Conservation (phyloP, 30 jellyfish, hydroid and myxozoan genomes). For the Pseudorhiza aurosa region DNA sequence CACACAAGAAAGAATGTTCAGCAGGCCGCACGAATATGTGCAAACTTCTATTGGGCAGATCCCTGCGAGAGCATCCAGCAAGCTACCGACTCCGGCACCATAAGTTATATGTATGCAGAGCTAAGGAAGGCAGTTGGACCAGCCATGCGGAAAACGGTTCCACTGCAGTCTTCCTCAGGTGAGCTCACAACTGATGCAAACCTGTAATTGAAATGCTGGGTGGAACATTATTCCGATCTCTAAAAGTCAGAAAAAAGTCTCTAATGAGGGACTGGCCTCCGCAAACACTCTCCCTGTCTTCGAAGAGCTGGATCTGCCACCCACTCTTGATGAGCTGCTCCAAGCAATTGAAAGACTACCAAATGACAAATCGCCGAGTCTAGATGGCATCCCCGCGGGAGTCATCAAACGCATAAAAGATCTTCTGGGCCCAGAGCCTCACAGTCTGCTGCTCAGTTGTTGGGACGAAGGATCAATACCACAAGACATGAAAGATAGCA, state of each 20-base stretch:
- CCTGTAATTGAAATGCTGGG: not conserved
- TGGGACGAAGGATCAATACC: conserved; percentile 10
- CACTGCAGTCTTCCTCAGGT: not conserved
- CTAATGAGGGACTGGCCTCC: not conserved
- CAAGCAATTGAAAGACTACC: not conserved
- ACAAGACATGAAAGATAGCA: conserved; percentile 42
- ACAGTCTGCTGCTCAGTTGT: not conserved
- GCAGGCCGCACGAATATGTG: conserved; percentile 2
- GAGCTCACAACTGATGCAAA: not conserved
- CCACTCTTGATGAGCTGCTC: not conserved
- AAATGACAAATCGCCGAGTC: conserved; percentile 24
- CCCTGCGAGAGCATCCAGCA: too few species aligned
- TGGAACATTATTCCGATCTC: not conserved
- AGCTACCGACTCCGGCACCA: too few species aligned
- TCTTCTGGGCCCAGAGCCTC: not conserved
- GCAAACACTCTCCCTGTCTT: not conserved
- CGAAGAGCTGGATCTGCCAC: not conserved
- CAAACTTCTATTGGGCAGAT: not conserved
- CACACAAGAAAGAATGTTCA: conserved; percentile 14
- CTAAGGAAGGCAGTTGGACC: conserved; percentile 6
- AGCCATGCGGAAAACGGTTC: not conserved
- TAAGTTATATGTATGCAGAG: too few species aligned
- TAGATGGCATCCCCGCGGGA: conserved; percentile 16
- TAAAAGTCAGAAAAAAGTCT: not conserved
- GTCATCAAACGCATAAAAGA: not conserved